Evolutionary conservation across 2,888 invertebrate genomes (phyloP), one percentile per base, ranked within the genome.

Genomic region (Eupithecia subfuscata): DNA sequence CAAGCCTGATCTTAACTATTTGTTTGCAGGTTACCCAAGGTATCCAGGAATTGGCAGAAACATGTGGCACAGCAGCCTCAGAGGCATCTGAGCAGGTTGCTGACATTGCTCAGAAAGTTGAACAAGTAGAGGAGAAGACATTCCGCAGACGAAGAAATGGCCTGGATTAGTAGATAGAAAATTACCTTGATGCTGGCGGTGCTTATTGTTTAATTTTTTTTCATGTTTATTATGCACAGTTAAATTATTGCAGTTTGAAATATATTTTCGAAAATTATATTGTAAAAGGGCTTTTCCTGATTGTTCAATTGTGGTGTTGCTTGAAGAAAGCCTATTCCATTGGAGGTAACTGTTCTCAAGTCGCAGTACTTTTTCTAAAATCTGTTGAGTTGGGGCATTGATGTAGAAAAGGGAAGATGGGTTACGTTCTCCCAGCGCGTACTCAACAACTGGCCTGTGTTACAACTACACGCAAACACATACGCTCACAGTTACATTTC

Each of bases 141-240:
- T 91, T 92, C 73, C 94, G 93, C 18, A 91, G 84, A 77, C 88
- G 94, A 81, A 87, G 95, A 79, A 95, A 95, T 86, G 95, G 95
- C 56, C 85, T 95, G 25, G 95, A 95, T 82, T 94, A 85, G 87
- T 37, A 71, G 60, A n/a, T n/a, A n/a, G 67, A 43, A 11, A 37
- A 37, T 12, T 65, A 34, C 6, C 18, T 67, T 22, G 48, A 70
- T 73, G 70, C 22, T 67, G 37, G 60, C 69, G 71, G 75, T 79
- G 78, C 77, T 79, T 79, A 75, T 79, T 76, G 75, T 65, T 34
- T 70, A 56, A 68, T 73, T 73, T 74, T 79, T 80, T 71, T 69
- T 63, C 69, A 37, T 52, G 48, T 71, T 72, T 75, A 67, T 70
- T 75, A 64, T 71, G 73, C 74, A 78, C 74, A 75, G 75, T 75